Conservation (phyloP, 2,797 vertebrate genomes). For the Microctenopoma steveboyesi region DNA sequence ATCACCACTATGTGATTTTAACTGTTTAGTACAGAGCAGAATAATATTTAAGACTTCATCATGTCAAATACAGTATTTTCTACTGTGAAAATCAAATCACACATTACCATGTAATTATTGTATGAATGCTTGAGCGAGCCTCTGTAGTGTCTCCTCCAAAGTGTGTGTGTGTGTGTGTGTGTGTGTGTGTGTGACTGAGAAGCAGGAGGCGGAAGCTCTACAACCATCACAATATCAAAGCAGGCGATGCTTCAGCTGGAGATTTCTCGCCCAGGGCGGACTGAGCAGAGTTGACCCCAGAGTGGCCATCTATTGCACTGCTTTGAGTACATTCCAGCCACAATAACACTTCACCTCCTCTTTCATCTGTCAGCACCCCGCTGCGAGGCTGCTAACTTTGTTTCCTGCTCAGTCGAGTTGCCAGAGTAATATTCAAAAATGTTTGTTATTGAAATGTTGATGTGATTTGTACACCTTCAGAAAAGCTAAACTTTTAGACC, state of each 20-base stretch:
- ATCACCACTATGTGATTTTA: not conserved
- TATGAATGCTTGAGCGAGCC: constrained; percentile 1
- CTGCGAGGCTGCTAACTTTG: constrained; percentile 56
- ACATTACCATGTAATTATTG: constrained; percentile 6
- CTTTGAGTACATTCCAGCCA: constrained; percentile 75
- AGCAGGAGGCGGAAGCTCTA: constrained; percentile 41
- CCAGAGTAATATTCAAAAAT: constrained; percentile 30
- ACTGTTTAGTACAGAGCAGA: constrained; percentile 20
- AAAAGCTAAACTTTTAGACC: not conserved
- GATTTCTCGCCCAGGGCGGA: constrained; percentile 58
- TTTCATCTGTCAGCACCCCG: constrained; percentile 71
- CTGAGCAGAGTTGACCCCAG: constrained; percentile 71
- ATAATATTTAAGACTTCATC: constrained; percentile 14
- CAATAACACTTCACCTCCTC: constrained; percentile 75
- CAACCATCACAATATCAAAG: constrained; percentile 68
- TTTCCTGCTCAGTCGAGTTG: constrained; percentile 46
- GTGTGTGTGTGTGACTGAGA: constrained; percentile 3
- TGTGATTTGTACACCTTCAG: constrained; percentile 10
- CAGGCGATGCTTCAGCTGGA: constrained; percentile 71
- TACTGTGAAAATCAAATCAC: not conserved
- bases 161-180: not conserved
- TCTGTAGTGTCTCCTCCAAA: not conserved
- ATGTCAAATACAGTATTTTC: constrained; percentile 13
- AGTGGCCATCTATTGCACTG: constrained; percentile 76
- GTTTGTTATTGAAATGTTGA: constrained; percentile 17